These are phyloP conservation scores for Diarsia brunnea DNA, from an alignment of 2,888 invertebrate genomes.

Conservation along the genomic window DNA sequence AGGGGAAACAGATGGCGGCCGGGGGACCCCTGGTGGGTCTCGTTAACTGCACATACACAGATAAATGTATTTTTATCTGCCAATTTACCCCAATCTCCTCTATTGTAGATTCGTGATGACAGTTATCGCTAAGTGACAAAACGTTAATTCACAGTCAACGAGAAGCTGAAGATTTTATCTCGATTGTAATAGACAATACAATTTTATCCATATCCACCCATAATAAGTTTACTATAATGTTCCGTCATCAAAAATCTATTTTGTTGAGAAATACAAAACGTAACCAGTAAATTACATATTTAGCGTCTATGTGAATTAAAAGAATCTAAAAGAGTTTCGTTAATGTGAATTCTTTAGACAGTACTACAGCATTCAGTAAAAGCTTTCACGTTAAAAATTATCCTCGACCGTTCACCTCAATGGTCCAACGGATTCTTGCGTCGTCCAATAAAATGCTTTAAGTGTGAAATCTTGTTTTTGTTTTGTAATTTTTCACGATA, in stretches of 20 bases:
- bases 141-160: constrained; percentile 63
- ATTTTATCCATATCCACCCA: background rate
- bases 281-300: constrained; percentile 38
- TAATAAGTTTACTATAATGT: constrained; percentile 17
- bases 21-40: constrained; percentile 81
- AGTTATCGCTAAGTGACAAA: constrained; percentile 78
- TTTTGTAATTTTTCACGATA: constrained; percentile 78
- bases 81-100: constrained; percentile 89
- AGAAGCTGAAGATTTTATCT: constrained; percentile 53
- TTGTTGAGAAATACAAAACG: background rate
- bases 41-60: constrained; percentile 86
- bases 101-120: constrained; percentile 83
- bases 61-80: constrained; percentile 89
- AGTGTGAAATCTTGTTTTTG: constrained; percentile 80
- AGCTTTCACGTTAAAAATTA: constrained; percentile 68
- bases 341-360: constrained; percentile 65
- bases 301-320: constrained; percentile 52
- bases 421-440: constrained; percentile 62
- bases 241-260: constrained; percentile 13
- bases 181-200: constrained; percentile 18
- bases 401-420: constrained; percentile 69
- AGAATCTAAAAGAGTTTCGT: constrained; percentile 58
- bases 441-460: constrained; percentile 72
- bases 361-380: constrained; percentile 68
- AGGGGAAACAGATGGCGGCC: constrained; percentile 82